These are phyloP conservation scores for Phylloscopus trochiloides DNA, from an alignment of 2,113 vertebrate species.

Conservation along the genomic window DNA sequence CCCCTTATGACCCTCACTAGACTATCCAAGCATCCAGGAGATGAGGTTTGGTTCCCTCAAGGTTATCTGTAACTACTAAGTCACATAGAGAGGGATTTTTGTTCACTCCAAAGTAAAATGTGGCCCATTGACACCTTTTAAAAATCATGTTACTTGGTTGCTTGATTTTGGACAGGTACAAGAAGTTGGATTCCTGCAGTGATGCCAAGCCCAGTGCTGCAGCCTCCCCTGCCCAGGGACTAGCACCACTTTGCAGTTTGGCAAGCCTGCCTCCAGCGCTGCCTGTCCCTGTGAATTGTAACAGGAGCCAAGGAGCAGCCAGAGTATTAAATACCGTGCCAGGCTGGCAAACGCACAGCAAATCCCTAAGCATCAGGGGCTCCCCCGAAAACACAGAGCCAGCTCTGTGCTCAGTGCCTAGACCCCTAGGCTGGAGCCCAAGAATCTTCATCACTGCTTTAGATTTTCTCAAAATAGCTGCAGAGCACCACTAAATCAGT, in stretches of 20 bases:
- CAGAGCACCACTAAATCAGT: not conserved
- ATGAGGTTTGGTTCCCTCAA: not conserved
- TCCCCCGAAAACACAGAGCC: not conserved
- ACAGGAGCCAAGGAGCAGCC: not conserved
- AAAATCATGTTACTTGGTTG: not conserved
- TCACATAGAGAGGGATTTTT: not conserved
- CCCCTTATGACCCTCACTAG: not conserved
- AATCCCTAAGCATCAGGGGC: not conserved
- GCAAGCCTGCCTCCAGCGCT: fast-evolving
- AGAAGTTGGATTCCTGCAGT: not conserved
- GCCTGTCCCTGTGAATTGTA: not conserved
- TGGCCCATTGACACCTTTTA: fast-evolving
- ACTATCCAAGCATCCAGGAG: not conserved
- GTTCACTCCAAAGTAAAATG: not conserved
- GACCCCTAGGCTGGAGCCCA: not conserved
- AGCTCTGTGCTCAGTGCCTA: not conserved
- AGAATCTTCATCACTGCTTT: not conserved
- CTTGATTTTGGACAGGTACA: not conserved
- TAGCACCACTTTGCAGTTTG: not conserved
- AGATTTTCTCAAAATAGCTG: not conserved
- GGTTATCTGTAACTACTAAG: not conserved
- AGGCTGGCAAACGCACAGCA: not conserved
- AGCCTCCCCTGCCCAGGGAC: not conserved
- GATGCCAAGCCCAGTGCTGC: not conserved
- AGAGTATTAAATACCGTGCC: not conserved